These are phyloP conservation scores for Nasonovia ribisnigri DNA, from an alignment of 2,888 invertebrate genomes.

Conservation along the genomic window DNA sequence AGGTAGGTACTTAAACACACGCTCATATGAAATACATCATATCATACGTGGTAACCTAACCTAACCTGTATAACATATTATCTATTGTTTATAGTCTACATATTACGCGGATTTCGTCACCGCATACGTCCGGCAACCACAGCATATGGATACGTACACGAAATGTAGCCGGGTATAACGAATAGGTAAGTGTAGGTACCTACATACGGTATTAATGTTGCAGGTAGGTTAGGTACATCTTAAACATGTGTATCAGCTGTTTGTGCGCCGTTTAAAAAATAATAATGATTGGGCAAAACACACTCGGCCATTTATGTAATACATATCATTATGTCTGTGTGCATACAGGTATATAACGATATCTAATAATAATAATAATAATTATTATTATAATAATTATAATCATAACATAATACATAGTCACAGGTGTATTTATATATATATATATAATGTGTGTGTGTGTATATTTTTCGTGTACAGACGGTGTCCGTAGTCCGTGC, in stretches of 20 bases:
- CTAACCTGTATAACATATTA: background rate
- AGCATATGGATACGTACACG: background rate
- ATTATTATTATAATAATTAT: background rate
- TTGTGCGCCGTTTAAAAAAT: slow-evolving; percentile 36
- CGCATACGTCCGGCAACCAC: background rate
- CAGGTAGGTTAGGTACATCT: background rate
- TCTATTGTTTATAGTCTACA: background rate
- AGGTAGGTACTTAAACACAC: background rate
- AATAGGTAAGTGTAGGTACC: background rate
- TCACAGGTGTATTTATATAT: background rate
- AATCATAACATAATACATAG: background rate
- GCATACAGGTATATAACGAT: background rate
- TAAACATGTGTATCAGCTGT: slow-evolving; percentile 22
- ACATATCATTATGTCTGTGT: background rate
- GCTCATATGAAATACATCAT: background rate
- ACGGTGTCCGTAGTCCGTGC: slow-evolving; percentile 10
- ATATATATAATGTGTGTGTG: background rate
- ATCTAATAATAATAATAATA: background rate
- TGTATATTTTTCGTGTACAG: background rate
- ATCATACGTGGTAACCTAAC: too few species aligned
- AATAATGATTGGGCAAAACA: slow-evolving; percentile 49
- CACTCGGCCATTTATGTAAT: slow-evolving; percentile 38
- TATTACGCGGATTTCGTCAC: background rate
- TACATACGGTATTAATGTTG: background rate
- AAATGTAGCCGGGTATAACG: background rate